These are phyloP conservation scores for Nannospalax galili DNA, from an alignment of 2,113 vertebrate genomes.

Conservation along the genomic window DNA sequence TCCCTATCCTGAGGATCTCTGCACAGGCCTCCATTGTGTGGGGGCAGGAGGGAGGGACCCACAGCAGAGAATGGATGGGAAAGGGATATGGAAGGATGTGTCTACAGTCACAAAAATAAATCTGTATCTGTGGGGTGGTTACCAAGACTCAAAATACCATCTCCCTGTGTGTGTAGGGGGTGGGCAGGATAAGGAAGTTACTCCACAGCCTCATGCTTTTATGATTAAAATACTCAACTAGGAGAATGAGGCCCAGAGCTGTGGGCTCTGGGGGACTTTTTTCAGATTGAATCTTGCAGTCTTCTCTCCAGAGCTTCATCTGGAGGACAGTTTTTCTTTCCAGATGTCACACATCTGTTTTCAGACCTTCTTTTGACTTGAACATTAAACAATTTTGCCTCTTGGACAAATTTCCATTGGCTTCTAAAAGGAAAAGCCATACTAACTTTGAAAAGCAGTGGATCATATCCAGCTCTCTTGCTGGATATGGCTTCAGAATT, in stretches of 20 bases:
- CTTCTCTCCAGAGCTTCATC: constrained; percentile 26
- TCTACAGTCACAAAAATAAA: constrained; percentile 59
- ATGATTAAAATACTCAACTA: constrained; percentile 40
- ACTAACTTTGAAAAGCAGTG: constrained; percentile 16
- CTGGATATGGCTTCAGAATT: not conserved
- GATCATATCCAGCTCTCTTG: not conserved
- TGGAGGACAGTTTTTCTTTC: constrained; percentile 22
- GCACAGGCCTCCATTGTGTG: not conserved
- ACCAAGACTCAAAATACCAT: constrained; percentile 51
- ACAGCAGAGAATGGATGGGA: not conserved
- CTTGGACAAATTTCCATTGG: not conserved
- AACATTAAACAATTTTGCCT: constrained; percentile 34
- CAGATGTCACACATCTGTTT: constrained; percentile 44
- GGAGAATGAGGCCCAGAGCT: constrained; percentile 22
- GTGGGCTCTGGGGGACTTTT: not conserved
- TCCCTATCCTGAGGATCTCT: not conserved
- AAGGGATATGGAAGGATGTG: not conserved
- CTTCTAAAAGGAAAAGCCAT: constrained; percentile 32
- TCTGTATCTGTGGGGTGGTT: constrained; percentile 1
- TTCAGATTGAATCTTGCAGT: not conserved
- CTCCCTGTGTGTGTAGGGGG: not conserved
- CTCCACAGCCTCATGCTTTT: not conserved
- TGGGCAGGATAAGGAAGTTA: not conserved
- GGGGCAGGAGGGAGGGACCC: not conserved
- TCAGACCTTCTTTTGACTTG: constrained; percentile 45